phyloP scores from a whole-genome alignment of 2,888 invertebrate species.

The Hemistola chrysoprasaria region DNA sequence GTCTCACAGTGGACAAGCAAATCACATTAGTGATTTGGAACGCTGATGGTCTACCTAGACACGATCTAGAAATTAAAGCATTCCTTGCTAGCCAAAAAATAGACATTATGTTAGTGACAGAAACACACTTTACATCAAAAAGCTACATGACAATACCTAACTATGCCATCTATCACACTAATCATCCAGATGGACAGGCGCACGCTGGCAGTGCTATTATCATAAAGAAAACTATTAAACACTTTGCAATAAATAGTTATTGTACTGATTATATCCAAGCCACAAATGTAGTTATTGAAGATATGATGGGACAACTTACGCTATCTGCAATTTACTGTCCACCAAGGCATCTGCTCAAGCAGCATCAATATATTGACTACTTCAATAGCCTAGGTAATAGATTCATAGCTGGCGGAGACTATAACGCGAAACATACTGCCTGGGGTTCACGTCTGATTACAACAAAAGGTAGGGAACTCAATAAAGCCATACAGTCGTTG shows the following conservation, averaged over 20 bases:
- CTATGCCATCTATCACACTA: slow-evolving; percentile 3
- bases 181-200: slow-evolving; percentile 23
- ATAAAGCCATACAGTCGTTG: not conserved
- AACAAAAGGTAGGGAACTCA: slow-evolving; percentile 18
- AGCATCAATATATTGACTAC: not conserved
- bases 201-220: slow-evolving; percentile 22
- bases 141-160: not conserved
- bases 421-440: slow-evolving; percentile 22
- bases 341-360: slow-evolving; percentile 21
- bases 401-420: slow-evolving; percentile 24
- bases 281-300: slow-evolving; percentile 13
- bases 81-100: slow-evolving; percentile 2
- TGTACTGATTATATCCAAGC: slow-evolving; percentile 21
- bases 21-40: no score
- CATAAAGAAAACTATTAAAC: slow-evolving; percentile 14
- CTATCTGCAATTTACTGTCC: slow-evolving; percentile 26
- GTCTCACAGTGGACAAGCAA: slow-evolving; percentile 2
- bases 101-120: slow-evolving; percentile 21
- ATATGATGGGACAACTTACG: slow-evolving; percentile 7
- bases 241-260: slow-evolving; percentile 2
- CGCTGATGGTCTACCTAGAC: not conserved
- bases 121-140: slow-evolving; percentile 9
- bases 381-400: slow-evolving; percentile 8
- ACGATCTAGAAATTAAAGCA: not conserved
- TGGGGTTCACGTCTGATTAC: slow-evolving; percentile 26